A percentile compares a stretch with the other conserved stretches of the same genome.
Conservation (phyloP, 2,113 vertebrate genomes). For the Poecile atricapillus region DNA sequence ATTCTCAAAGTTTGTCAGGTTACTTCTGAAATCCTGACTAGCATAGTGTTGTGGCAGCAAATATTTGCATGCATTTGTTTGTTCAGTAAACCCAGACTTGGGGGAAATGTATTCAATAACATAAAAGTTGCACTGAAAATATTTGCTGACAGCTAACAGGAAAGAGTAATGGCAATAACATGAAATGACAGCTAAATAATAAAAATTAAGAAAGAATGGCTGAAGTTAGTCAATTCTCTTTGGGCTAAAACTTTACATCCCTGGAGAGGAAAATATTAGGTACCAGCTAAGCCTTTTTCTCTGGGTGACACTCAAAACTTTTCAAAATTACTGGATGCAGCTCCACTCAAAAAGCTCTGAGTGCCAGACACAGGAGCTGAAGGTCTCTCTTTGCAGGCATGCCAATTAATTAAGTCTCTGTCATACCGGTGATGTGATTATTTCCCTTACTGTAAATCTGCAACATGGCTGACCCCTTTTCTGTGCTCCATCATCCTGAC, state of each 20-base stretch:
- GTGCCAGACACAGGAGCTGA: background rate
- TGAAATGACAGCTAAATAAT: background rate
- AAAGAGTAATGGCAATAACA: background rate
- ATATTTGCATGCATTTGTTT: background rate
- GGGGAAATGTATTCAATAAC: background rate
- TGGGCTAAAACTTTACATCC: background rate
- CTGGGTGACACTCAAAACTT: background rate
- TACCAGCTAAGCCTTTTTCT: background rate
- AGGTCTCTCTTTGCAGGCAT: background rate
- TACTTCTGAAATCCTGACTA: background rate
- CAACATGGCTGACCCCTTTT: background rate
- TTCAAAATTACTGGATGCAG: background rate
- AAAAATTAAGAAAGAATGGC: background rate
- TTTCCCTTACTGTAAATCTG: background rate
- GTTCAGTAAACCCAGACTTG: background rate
- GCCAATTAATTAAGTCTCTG: background rate
- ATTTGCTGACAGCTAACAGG: background rate
- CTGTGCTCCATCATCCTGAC: background rate
- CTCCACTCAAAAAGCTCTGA: background rate
- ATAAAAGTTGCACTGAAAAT: background rate
- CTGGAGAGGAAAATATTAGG: background rate
- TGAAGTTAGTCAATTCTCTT: background rate
- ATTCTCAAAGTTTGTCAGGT: background rate
- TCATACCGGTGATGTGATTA: background rate
- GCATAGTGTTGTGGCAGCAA: background rate